phyloP scores from a whole-genome alignment of 2,113 vertebrate species.

The human (Homo sapiens) region GRCh38 chr13:35234501-35235000 shows the following conservation, averaged over 20 bases:
- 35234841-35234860: neutral
- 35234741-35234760: neutral
- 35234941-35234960: neutral
- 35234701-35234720: neutral
- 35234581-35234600: neutral
- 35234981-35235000: neutral
- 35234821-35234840: neutral
- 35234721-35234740: neutral
- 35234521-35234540: neutral
- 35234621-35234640: neutral
- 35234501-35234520: neutral
- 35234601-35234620: no score
- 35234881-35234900: neutral
- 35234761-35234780: neutral
- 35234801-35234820: neutral
- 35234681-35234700: neutral
- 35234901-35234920: neutral
- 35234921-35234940: neutral
- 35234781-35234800: neutral
- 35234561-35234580: neutral
- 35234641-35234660: neutral
- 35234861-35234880: neutral
- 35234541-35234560: neutral
- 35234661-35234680: neutral
- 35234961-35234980: neutral